Conservation (phyloP, 2,797 vertebrate genomes). For the Falco biarmicus region DNA sequence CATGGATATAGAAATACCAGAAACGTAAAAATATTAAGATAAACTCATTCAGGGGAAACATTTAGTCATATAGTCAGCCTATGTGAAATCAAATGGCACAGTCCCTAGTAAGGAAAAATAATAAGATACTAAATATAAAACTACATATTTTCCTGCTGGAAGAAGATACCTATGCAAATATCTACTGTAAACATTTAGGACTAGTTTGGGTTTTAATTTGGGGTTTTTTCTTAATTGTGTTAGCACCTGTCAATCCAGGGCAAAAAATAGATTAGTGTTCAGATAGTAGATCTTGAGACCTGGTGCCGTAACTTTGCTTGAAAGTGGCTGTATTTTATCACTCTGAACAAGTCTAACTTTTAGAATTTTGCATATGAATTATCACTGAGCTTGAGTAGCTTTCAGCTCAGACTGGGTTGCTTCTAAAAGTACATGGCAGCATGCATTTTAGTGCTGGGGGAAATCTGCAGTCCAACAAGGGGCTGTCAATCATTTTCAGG, state of each 20-base stretch:
- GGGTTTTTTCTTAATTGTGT: background rate
- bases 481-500: background rate
- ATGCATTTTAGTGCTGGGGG: background rate
- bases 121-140: background rate
- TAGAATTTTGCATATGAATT: background rate
- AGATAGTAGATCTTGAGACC: background rate
- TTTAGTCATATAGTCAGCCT: background rate
- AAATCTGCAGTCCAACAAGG: background rate
- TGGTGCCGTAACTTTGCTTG: background rate
- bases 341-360: background rate
- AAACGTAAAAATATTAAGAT: background rate
- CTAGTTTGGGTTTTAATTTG: background rate
- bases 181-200: background rate
- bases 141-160: background rate
- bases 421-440: background rate
- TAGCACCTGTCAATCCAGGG: background rate
- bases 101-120: background rate
- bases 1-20: background rate
- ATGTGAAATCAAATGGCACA: background rate
- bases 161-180: background rate
- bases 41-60: background rate
- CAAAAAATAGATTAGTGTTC: background rate
- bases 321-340: background rate
- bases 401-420: background rate
- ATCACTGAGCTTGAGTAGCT: background rate